phyloP scores from a whole-genome alignment of 2,113 vertebrate genomes.

The Sapajus apella region DNA sequence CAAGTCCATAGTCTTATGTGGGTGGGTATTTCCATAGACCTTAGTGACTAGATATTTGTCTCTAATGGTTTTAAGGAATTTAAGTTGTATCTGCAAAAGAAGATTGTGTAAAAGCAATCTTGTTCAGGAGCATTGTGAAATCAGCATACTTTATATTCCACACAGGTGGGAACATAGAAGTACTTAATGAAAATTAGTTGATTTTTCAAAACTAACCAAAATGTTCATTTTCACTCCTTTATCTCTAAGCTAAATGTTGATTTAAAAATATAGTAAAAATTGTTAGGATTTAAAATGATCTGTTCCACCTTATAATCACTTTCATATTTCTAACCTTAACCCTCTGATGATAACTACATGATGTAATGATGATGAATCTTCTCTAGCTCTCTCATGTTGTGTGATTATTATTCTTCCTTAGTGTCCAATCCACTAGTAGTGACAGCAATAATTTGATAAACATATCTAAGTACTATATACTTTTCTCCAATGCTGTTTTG shows the following conservation, averaged over 20 bases:
- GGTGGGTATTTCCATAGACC: not conserved
- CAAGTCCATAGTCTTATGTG: not conserved
- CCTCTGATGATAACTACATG: not conserved
- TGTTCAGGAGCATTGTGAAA: not conserved
- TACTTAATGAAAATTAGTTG: not conserved
- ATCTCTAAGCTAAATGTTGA: not conserved
- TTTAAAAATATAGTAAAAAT: not conserved
- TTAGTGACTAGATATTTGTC: not conserved
- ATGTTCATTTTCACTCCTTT: not conserved
- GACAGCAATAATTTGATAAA: not conserved
- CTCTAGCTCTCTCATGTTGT: not conserved
- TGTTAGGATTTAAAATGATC: not conserved
- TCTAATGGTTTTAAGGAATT: not conserved
- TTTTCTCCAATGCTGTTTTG: not conserved
- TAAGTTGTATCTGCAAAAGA: not conserved
- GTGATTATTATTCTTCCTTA: not conserved
- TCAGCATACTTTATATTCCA: not conserved
- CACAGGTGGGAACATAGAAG: not conserved
- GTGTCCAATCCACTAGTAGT: not conserved
- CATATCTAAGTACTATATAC: not conserved
- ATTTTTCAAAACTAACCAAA: not conserved
- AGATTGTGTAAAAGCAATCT: too few relatives aligned
- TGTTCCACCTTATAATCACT: not conserved
- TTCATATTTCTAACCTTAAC: not conserved
- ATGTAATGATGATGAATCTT: not conserved